Base-by-base conservation (phyloP, 2,797 vertebrate species). In the Parotocinclus haroldoi region DNA sequence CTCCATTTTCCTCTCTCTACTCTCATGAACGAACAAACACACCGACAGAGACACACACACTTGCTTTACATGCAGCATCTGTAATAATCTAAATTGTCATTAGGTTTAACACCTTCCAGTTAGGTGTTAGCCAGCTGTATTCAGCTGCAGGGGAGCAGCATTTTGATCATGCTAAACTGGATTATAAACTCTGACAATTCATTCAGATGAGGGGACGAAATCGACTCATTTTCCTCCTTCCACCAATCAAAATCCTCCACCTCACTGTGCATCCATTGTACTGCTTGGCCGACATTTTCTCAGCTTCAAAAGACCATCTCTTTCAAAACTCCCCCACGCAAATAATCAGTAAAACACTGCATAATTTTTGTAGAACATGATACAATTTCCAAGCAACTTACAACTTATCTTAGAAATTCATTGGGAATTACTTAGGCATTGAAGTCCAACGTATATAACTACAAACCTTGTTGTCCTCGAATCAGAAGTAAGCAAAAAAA, bases 171-270 rank as follows among this genome's bases (percentile, higher is more conserved):
- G 49, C 44, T 55, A 49, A 58, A 37, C 55, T 40, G 10, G 62
- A 68, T 45, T 53, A 66, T 77, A 39, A 72, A 68, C 72, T 53
- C 63, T 49, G 82, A 81, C 85, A 88, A 82, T 82, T 80, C n/a
- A 83, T 87, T 88, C 84, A 86, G 81, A 79, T 84, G 79, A 80
- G 82, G 84, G 79, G 86, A 87, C 85, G 87, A 86, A 85, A 84
- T 79, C 76, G 86, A 89, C 86, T 85, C 87, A 88, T 77, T 76
- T 85, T 76, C 65, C 69, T 50, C 79, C 74, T 78, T 80, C 87
- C 79, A 83, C 90, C 90, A 88, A 87, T 89, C 88, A 90, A 84
- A 79, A 79, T 48, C 83, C 44, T 84, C 84, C 85, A 90, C 84
- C 86, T 90, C 83, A 80, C 80, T 81, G 78, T 79, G 79, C 75